These are phyloP conservation scores for Ormyrus pomaceus DNA, from an alignment of 2,888 invertebrate genomes.

Conservation along the genomic window DNA sequence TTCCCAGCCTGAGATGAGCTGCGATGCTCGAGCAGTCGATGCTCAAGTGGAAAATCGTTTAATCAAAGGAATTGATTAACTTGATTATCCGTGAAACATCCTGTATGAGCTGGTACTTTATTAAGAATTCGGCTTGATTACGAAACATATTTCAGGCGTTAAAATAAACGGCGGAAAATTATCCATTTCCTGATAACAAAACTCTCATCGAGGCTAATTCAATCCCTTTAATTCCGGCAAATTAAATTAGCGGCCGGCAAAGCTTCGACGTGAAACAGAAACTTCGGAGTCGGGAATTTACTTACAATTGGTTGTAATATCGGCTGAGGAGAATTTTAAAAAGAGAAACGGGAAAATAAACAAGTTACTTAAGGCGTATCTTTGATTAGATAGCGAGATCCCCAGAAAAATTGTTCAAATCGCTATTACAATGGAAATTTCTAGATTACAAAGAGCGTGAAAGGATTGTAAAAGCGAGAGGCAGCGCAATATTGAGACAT, in stretches of 20 bases:
- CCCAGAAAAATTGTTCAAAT: constrained; percentile 22
- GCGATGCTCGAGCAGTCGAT: neutral
- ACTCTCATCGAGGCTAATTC: constrained; percentile 71
- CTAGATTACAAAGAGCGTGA: constrained; percentile 51
- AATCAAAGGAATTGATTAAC: constrained; percentile 29
- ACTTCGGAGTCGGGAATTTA: constrained; percentile 20
- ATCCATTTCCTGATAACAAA: constrained; percentile 74
- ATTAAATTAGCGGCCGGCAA: constrained; percentile 65
- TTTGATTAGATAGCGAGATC: constrained; percentile 45
- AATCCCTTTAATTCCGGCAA: constrained; percentile 72
- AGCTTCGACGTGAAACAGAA: constrained; percentile 58
- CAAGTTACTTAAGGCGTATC: constrained; percentile 13
- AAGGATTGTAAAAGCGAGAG: constrained; percentile 44
- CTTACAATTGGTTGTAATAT: constrained; percentile 35
- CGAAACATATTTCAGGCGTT: constrained; percentile 54
- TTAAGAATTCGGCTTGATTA: constrained; percentile 64
- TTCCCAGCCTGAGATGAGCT: neutral
- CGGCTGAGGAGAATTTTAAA: constrained; percentile 31
- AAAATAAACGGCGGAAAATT: constrained; percentile 71
- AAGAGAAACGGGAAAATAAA: constrained; percentile 8
- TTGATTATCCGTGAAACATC: constrained; percentile 24
- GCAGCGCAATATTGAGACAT: constrained; percentile 52
- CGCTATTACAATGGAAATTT: constrained; percentile 47
- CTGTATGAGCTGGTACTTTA: constrained; percentile 63
- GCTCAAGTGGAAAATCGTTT: constrained; percentile 44